These are phyloP conservation scores for Polyodon spathula DNA, from an alignment of 2,113 vertebrate genomes.

Conservation along the genomic window DNA sequence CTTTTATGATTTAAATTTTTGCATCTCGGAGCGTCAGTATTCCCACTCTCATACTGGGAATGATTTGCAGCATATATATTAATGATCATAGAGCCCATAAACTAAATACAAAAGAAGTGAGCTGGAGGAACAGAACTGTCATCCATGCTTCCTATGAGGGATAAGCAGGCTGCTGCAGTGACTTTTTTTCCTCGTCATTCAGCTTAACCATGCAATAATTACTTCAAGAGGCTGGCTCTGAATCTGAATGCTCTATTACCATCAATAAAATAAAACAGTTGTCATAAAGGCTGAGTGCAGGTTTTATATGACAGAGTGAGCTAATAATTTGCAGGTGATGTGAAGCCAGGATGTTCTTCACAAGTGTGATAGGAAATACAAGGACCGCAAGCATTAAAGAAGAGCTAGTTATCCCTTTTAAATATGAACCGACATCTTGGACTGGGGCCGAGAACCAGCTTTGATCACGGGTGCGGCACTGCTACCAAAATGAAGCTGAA, in stretches of 20 bases:
- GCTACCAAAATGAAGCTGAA: no score
- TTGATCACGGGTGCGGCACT: no score
- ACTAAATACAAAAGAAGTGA: not conserved
- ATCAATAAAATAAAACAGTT: not conserved
- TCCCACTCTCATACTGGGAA: not conserved
- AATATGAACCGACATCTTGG: no score
- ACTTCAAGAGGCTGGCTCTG: not conserved
- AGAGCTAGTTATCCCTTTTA: no score
- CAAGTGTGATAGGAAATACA: no score
- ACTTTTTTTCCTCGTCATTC: not conserved
- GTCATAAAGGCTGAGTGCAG: not conserved
- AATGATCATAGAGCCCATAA: not conserved
- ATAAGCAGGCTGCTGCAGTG: not conserved
- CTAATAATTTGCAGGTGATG: not conserved
- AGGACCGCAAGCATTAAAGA: no score
- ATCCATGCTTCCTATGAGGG: not conserved
- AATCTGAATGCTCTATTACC: not conserved
- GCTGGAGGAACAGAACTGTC: not conserved
- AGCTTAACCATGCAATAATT: not conserved
- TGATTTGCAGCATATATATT: not conserved
- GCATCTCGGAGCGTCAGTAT: not conserved
- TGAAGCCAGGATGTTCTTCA: not conserved
- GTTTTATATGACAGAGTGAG: constrained; percentile 1
- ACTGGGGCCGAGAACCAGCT: no score
- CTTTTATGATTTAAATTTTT: no score